Percentiles rank a stretch among this genome's conserved stretches.
phyloP scores from a whole-genome alignment of 2,888 invertebrate genomes.

The Cosmorhoe ocellata region DNA sequence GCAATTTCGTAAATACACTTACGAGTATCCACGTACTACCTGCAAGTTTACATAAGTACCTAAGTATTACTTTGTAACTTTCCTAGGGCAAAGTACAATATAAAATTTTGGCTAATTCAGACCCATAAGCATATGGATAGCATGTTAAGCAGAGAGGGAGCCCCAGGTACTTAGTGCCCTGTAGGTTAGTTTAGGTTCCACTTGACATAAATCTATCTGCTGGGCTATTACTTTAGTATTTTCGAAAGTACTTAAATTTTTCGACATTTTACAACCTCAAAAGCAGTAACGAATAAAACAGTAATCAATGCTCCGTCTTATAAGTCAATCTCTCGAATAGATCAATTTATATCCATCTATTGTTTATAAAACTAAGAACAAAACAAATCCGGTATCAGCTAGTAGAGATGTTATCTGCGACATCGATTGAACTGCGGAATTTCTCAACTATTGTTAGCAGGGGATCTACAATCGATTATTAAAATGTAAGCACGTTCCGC shows the following conservation, averaged over 20 bases:
- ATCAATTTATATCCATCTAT: constrained; percentile 10
- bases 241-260: no score
- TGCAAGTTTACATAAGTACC: neutral
- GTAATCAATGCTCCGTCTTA: neutral
- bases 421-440: constrained; percentile 48
- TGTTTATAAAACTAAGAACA: constrained; percentile 25
- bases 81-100: no score
- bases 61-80: no score
- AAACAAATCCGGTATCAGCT: constrained; percentile 26
- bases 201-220: no score
- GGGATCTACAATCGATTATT: constrained; percentile 67
- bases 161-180: no score
- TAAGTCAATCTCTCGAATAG: neutral
- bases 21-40: neutral
- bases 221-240: no score
- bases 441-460: constrained; percentile 57
- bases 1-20: constrained; percentile 46
- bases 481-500: constrained; percentile 65
- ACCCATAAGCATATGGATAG: no score
- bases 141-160: no score
- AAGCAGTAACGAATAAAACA: neutral
- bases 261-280: no score
- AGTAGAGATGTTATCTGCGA: constrained; percentile 47
- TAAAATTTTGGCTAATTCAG: no score
- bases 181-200: no score